Evolutionary conservation across 2,113 vertebrate genomes (phyloP), one percentile per base, ranked within the genome.

Genomic region (Tyto alba): DNA sequence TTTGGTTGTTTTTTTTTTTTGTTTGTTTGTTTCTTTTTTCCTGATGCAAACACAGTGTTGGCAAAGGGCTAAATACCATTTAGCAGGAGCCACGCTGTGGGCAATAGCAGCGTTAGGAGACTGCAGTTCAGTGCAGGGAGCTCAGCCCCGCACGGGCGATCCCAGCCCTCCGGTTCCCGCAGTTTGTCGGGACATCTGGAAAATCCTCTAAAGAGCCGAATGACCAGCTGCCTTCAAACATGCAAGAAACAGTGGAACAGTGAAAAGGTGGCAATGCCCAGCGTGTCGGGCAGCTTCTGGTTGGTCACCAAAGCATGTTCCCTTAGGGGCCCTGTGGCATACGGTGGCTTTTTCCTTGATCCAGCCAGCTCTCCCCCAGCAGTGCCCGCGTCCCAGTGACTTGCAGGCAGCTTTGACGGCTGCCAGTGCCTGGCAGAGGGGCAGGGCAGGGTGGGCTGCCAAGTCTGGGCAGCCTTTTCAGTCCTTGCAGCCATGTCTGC

Each of bases 41-140:
- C 64, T n/a, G 55, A 40, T 38, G 59, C 82, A 80, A 77, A 85
- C 67, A 67, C 67, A 15, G 5, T 6, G 53, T 22, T 82, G 81
- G 89, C 74, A 74, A 60, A 8, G 22, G 62, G 64, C 25, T 82
- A 16, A 50, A 40, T 25, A 52, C 29, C 56, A 11, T 20, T 64
- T 25, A 69, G 75, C 66, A 26, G 64, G 36, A 75, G 89, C 16
- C 6, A 5, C 1, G 26, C 76, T 72, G 43, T 38, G 32, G 69
- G 19, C 5, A 30, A 20, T 0, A 4, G 34, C 50, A 15, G 60
- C 3, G 0, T 16, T 13, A 36, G 60, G 69, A 57, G 41, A 1
- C 20, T 30, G 73, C 41, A 34, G 69, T 5, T 53, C 13, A 25
- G 53, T 48, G 81, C 63, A 34, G 41, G 45, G 64, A 77, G 66